These are phyloP conservation scores for Caretta caretta DNA, from an alignment of 2,113 vertebrate genomes.

Conservation along the genomic window DNA sequence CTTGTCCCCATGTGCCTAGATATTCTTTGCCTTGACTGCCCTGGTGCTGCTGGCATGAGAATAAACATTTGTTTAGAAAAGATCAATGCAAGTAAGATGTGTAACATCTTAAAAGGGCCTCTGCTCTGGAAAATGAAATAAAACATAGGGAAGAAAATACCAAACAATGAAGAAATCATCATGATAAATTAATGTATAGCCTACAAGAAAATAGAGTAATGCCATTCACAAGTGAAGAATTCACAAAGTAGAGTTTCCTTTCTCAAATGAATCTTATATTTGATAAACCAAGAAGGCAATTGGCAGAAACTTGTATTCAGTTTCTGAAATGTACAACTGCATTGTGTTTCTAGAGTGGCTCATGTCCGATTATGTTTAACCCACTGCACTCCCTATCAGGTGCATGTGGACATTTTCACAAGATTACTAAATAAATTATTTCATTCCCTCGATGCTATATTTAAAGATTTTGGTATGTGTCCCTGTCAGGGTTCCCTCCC, in stretches of 20 bases:
- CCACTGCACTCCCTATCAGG: slow-evolving; percentile 27
- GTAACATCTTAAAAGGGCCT: slow-evolving; percentile 3
- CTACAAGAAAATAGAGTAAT: slow-evolving; percentile 61
- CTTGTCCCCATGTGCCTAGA: not conserved
- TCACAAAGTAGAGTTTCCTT: slow-evolving; percentile 26
- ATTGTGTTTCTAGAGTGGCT: slow-evolving; percentile 49
- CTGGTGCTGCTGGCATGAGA: not conserved
- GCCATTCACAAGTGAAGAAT: slow-evolving; percentile 1
- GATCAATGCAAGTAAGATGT: slow-evolving; percentile 40
- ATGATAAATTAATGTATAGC: slow-evolving; percentile 71
- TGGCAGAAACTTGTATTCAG: slow-evolving; percentile 13
- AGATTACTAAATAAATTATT: slow-evolving; percentile 48
- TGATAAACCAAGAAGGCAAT: not conserved
- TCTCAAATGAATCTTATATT: slow-evolving; percentile 60
- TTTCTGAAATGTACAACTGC: slow-evolving; percentile 40
- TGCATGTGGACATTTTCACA: slow-evolving; percentile 49
- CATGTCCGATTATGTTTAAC: slow-evolving; percentile 54
- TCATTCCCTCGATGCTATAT: slow-evolving; percentile 23
- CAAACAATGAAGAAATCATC: slow-evolving; percentile 59
- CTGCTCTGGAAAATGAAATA: slow-evolving; percentile 47
- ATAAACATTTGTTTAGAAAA: slow-evolving; percentile 8
- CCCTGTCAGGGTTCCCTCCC: not conserved
- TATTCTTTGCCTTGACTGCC: not conserved
- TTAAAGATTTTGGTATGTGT: slow-evolving; percentile 47
- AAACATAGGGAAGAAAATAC: slow-evolving; percentile 53